Evolutionary conservation across 2,888 invertebrate species (phyloP).

Genomic region (Germaria angustata): DNA sequence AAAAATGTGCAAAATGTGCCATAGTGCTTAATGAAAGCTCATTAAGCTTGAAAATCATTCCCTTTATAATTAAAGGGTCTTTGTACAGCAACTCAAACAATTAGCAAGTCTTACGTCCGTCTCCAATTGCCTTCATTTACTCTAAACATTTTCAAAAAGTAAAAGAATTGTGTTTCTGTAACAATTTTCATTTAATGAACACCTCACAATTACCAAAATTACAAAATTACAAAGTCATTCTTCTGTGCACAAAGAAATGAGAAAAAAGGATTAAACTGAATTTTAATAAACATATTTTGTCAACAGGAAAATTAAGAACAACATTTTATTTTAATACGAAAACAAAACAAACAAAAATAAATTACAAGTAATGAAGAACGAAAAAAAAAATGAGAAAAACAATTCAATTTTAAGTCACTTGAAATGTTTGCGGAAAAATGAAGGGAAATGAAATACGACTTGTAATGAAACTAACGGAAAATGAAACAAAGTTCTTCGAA

Average conservation of each 20-base stretch:
- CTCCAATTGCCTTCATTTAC: conserved; percentile 1
- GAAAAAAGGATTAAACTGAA: conserved; percentile 31
- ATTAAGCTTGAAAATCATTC: neutral
- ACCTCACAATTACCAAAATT: conserved; percentile 31
- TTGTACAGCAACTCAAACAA: neutral
- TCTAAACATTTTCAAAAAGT: conserved; percentile 2
- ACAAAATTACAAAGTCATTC: conserved; percentile 1
- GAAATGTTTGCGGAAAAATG: conserved; percentile 65
- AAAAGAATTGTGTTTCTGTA: conserved; percentile 4
- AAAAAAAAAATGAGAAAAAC: neutral
- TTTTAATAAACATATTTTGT: conserved; percentile 50
- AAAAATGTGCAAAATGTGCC: neutral
- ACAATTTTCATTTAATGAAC: conserved; percentile 37
- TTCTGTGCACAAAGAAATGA: neutral
- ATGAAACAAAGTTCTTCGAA: conserved; percentile 25
- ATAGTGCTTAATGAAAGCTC: neutral
- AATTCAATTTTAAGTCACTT: conserved; percentile 47
- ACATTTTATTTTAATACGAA: conserved; percentile 55
- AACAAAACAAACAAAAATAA: conserved; percentile 9
- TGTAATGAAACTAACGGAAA: conserved; percentile 47
- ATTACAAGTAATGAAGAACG: neutral
- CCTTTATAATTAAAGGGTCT: neutral
- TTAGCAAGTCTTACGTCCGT: neutral
- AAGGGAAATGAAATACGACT: conserved; percentile 61
- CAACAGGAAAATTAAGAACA: conserved; percentile 61